A percentile compares a stretch with the other conserved stretches of the same genome.
phyloP scores from a whole-genome alignment of 1,140 invertebrate genomes.

The Drosophila arizonae region DNA sequence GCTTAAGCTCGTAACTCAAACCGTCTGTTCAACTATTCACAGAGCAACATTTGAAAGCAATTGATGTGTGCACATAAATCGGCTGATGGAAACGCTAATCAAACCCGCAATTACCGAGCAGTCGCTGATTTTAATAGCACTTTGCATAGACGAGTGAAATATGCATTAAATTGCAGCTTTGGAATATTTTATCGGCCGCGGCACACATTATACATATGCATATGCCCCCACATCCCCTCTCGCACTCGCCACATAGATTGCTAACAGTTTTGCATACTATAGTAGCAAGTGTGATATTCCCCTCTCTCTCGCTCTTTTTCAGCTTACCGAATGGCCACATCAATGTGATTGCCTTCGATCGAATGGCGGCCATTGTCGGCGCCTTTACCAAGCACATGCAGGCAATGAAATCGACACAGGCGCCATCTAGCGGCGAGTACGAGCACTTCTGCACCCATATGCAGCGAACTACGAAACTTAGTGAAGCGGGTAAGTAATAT shows the following conservation, averaged over 20 bases:
- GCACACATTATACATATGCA: conserved; percentile 4
- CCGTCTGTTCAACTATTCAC: conserved; percentile 12
- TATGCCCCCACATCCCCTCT: background rate
- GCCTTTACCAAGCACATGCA: conserved; percentile 82
- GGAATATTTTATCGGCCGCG: conserved; percentile 29
- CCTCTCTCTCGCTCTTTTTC: conserved; percentile 24
- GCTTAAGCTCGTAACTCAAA: conserved; percentile 2
- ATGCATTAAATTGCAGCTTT: conserved; percentile 17
- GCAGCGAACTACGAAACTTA: conserved; percentile 76
- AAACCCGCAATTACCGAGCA: conserved; percentile 31
- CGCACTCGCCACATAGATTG: too few relatives aligned
- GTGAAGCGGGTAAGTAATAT: conserved; percentile 80
- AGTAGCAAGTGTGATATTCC: conserved; percentile 13
- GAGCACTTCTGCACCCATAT: conserved; percentile 78
- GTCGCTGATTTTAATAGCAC: conserved; percentile 45
- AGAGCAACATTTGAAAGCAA: background rate
- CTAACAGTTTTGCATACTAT: conserved; percentile 6
- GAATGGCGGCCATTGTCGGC: conserved; percentile 80
- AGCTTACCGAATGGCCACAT: conserved; percentile 82
- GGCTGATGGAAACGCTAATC: conserved; percentile 25
- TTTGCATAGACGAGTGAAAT: conserved; percentile 15
- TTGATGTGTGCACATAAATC: conserved; percentile 37
- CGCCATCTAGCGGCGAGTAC: conserved; percentile 74
- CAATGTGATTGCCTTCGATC: conserved; percentile 82
- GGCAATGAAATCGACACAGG: conserved; percentile 62